A percentile compares a stretch with the other conserved stretches of the same genome.
These are phyloP conservation scores for Empis stercorea DNA, from an alignment of 2,888 invertebrate species.

Conservation along the genomic window DNA sequence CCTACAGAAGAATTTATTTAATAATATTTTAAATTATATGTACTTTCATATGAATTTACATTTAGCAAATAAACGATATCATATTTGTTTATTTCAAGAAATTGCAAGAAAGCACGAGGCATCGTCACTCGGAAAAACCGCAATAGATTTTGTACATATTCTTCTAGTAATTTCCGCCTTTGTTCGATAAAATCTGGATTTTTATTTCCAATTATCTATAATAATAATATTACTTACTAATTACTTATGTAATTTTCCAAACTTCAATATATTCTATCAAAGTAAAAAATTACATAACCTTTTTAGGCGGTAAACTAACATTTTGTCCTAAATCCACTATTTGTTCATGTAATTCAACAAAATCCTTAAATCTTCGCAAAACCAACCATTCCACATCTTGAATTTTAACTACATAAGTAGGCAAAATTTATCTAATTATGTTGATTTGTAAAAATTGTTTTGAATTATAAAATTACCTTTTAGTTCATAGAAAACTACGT, in stretches of 20 bases:
- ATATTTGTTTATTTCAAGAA: conserved; percentile 79
- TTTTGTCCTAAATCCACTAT: conserved; percentile 62
- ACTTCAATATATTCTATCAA: too few relatives aligned
- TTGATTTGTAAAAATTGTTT: too few relatives aligned
- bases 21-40: too few relatives aligned
- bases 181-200: conserved; percentile 78
- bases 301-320: conserved; percentile 82
- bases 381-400: conserved; percentile 71
- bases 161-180: conserved; percentile 63
- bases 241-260: too few relatives aligned
- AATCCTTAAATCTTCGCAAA: conserved; percentile 74
- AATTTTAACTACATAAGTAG: conserved; percentile 41
- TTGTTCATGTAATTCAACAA: conserved; percentile 73
- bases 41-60: too few relatives aligned
- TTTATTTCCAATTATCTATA: conserved; percentile 66
- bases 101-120: conserved; percentile 69
- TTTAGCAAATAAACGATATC: conserved; percentile 71
- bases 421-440: too few relatives aligned
- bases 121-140: conserved; percentile 62
- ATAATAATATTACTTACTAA: too few relatives aligned
- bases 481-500: conserved; percentile 61
- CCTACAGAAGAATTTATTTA: conserved; percentile 42
- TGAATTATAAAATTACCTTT: too few relatives aligned
- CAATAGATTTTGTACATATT: conserved; percentile 66
- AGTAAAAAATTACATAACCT: conserved; percentile 32